These are phyloP conservation scores for Eucriotettix oculatus DNA, from an alignment of 2,888 invertebrate genomes.

Conservation along the genomic window DNA sequence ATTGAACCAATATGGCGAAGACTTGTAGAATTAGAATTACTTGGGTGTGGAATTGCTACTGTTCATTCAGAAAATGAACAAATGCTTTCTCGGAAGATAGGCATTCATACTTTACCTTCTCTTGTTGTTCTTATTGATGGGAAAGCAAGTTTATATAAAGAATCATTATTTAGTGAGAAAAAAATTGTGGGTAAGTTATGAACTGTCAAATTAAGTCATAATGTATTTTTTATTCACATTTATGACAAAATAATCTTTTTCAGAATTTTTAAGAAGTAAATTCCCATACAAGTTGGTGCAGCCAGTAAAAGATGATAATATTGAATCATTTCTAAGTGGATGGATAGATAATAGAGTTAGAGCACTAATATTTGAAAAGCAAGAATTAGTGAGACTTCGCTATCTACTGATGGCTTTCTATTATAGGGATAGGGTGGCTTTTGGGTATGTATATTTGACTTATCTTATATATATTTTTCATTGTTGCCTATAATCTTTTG, in stretches of 20 bases:
- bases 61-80: conserved; percentile 75
- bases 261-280: conserved; percentile 74
- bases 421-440: conserved; percentile 69
- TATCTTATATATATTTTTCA: background rate
- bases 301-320: conserved; percentile 40
- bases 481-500: background rate
- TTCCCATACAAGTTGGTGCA: conserved; percentile 69
- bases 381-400: conserved; percentile 56
- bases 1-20: conserved; percentile 75
- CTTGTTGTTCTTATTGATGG: conserved; percentile 68
- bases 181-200: conserved; percentile 54
- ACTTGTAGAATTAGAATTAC: conserved; percentile 67
- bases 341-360: conserved; percentile 88
- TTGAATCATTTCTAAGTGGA: conserved; percentile 64
- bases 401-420: conserved; percentile 80
- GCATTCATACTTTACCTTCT: conserved; percentile 66
- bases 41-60: conserved; percentile 67
- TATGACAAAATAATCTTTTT: conserved; percentile 11
- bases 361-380: conserved; percentile 72
- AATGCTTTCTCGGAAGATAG: conserved; percentile 55
- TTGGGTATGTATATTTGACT: conserved; percentile 49
- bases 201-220: background rate
- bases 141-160: conserved; percentile 69
- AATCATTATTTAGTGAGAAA: conserved; percentile 58
- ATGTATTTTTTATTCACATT: too few species aligned